phyloP scores from a whole-genome alignment of 2,113 vertebrate species.

The Charadrius vociferus region DNA sequence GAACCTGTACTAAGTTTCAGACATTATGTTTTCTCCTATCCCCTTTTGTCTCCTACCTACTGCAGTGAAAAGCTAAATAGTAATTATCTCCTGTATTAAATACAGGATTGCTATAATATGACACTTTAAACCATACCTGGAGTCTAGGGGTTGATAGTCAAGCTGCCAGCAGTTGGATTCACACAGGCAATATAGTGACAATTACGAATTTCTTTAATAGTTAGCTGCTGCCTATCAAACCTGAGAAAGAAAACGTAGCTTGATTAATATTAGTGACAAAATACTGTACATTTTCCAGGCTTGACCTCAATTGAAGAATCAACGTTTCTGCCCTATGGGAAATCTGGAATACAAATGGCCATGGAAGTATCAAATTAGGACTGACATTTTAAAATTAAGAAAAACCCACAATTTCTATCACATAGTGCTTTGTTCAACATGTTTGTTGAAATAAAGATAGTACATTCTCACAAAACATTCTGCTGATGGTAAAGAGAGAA shows the following conservation, averaged over 20 bases:
- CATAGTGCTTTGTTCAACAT: neutral
- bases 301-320: neutral
- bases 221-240: conserved; percentile 83
- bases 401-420: neutral
- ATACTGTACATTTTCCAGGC: neutral
- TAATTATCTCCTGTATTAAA: neutral
- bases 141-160: conserved; percentile 81
- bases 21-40: neutral
- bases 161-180: conserved; percentile 84
- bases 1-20: neutral
- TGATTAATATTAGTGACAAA: neutral
- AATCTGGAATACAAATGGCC: neutral
- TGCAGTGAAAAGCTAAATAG: neutral
- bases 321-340: neutral
- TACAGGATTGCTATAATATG: neutral
- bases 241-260: conserved; percentile 31
- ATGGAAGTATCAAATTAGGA: neutral
- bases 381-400: neutral
- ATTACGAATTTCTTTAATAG: conserved; percentile 80
- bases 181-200: conserved; percentile 84
- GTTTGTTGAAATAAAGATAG: neutral
- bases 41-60: neutral
- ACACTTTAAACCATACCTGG: conserved; percentile 69
- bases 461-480: neutral
- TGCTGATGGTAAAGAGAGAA: neutral